Percentiles rank a stretch among this genome's conserved stretches.
phyloP scores from a whole-genome alignment of 2,888 invertebrate species.

The Proisotoma minuta region DNA sequence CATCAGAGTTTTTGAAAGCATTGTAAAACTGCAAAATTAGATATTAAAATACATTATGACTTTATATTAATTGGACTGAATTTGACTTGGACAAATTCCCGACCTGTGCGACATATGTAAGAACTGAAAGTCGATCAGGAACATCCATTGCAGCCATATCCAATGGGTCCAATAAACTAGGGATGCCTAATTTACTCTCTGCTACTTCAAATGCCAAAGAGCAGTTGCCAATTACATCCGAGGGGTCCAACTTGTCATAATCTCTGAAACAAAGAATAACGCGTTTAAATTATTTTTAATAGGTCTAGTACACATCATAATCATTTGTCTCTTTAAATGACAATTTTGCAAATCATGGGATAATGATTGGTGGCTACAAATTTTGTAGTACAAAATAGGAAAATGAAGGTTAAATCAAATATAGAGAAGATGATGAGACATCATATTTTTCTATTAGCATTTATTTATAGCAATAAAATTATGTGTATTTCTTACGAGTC shows the following conservation, averaged over 20 bases:
- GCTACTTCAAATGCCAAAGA: constrained; percentile 45
- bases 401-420: neutral
- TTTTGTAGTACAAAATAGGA: constrained; percentile 2
- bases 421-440: neutral
- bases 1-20: constrained; percentile 40
- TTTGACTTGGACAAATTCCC: neutral
- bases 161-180: constrained; percentile 36
- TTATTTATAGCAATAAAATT: too few relatives aligned
- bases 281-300: too few relatives aligned
- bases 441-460: too few relatives aligned
- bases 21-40: constrained; percentile 30
- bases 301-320: too few relatives aligned
- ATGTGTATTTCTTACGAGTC: neutral
- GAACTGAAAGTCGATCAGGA: constrained; percentile 45
- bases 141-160: constrained; percentile 43
- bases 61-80: neutral
- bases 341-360: too few relatives aligned
- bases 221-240: constrained; percentile 45
- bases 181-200: constrained; percentile 45
- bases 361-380: too few relatives aligned
- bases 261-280: constrained; percentile 37
- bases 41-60: neutral
- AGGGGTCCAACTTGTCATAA: constrained; percentile 44
- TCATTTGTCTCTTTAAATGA: too few relatives aligned
- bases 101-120: constrained; percentile 46